phyloP scores from a whole-genome alignment of 2,113 vertebrate species.

The Nanorana parkeri region DNA sequence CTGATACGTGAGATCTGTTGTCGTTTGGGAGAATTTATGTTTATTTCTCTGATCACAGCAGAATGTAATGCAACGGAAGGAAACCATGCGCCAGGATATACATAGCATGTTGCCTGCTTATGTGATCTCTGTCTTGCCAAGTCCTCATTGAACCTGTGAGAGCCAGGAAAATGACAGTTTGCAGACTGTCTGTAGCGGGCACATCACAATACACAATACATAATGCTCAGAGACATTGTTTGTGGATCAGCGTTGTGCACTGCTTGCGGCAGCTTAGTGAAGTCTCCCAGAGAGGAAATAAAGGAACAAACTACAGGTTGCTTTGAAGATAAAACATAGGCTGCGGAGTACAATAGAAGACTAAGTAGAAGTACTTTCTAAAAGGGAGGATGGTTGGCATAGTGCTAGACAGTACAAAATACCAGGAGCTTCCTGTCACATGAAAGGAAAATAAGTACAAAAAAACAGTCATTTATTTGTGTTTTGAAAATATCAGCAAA shows the following conservation, averaged over 20 bases:
- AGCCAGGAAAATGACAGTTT: background rate
- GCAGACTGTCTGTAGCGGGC: background rate
- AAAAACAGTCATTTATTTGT: slow-evolving; percentile 18
- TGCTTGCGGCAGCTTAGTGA: background rate
- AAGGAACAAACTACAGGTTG: slow-evolving; percentile 36
- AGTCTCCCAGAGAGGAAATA: slow-evolving; percentile 40
- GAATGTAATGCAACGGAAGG: background rate
- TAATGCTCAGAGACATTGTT: background rate
- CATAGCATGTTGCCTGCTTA: background rate
- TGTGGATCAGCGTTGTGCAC: background rate
- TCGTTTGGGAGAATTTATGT: no score
- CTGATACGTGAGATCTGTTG: no score
- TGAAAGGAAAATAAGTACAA: background rate
- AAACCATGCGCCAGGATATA: background rate
- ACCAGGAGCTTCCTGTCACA: slow-evolving; percentile 21
- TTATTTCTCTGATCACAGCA: no score
- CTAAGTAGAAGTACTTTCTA: background rate
- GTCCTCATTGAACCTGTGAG: slow-evolving; percentile 3
- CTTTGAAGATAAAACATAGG: slow-evolving; percentile 50
- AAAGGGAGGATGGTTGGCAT: background rate
- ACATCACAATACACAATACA: background rate
- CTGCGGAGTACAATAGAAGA: slow-evolving; percentile 43
- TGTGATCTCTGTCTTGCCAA: background rate
- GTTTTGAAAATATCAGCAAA: slow-evolving; percentile 29
- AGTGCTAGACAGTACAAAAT: slow-evolving; percentile 16